Evolutionary conservation across 2,888 invertebrate species (phyloP).

Genomic region (Hypsopygia costalis): DNA sequence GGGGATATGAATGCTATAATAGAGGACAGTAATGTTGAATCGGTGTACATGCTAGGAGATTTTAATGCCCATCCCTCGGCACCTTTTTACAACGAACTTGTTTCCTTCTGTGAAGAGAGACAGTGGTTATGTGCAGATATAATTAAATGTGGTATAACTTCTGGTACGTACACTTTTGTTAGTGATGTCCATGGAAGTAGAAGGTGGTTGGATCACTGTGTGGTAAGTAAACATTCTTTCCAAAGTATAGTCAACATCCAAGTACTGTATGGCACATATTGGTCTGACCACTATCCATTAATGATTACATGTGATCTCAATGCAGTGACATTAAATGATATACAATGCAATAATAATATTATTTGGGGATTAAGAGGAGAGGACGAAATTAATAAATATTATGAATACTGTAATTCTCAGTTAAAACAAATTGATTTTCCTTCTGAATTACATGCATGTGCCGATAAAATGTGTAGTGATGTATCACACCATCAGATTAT

Average conservation of each 20-base stretch:
- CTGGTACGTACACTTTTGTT: too few relatives aligned
- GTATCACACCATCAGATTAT: background rate
- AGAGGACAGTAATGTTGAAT: too few relatives aligned
- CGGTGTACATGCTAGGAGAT: too few relatives aligned
- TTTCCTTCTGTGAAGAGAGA: too few relatives aligned
- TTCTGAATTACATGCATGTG: slow-evolving; percentile 1
- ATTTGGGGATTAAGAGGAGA: slow-evolving; percentile 6
- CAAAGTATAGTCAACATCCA: background rate
- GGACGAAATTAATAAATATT: slow-evolving; percentile 4
- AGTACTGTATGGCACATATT: slow-evolving; percentile 11
- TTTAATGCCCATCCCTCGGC: too few relatives aligned
- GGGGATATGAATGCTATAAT: too few relatives aligned
- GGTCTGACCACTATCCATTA: slow-evolving; percentile 18
- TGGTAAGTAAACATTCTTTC: slow-evolving; percentile 7
- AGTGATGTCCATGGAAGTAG: too few relatives aligned
- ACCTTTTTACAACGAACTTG: too few relatives aligned
- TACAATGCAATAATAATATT: background rate
- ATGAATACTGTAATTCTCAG: slow-evolving; percentile 5
- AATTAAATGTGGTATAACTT: too few relatives aligned
- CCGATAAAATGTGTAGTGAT: slow-evolving; percentile 1
- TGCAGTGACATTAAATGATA: background rate
- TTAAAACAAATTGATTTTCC: slow-evolving; percentile 9
- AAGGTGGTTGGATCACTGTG: slow-evolving; percentile 16
- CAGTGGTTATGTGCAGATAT: too few relatives aligned
- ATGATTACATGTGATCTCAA: slow-evolving; percentile 8